Evolutionary conservation across 2,888 invertebrate genomes (phyloP).

Genomic region (Apotomis turbidana): DNA sequence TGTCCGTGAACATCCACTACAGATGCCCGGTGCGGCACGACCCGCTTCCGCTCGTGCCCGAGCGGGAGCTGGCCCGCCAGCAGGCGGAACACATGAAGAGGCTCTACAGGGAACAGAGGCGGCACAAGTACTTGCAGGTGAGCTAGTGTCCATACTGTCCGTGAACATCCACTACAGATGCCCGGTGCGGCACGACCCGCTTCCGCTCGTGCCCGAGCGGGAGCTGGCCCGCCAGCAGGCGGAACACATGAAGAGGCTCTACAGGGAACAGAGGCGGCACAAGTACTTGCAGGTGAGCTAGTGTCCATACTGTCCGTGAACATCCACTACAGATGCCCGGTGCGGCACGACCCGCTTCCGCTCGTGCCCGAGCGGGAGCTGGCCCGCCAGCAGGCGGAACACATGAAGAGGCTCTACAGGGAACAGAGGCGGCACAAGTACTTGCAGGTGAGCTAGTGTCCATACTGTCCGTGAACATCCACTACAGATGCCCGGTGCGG

Average conservation of each 20-base stretch:
- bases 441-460: slow-evolving; percentile 94
- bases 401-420: too few species aligned
- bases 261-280: too few species aligned
- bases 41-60: slow-evolving; percentile 92
- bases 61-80: slow-evolving; percentile 93
- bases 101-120: slow-evolving; percentile 94
- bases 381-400: too few species aligned
- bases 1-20: slow-evolving; percentile 94
- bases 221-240: too few species aligned
- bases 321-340: slow-evolving; percentile 3
- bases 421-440: too few species aligned
- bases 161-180: background rate
- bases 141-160: slow-evolving; percentile 59
- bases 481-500: background rate
- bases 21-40: slow-evolving; percentile 94
- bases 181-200: slow-evolving; percentile 93
- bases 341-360: too few species aligned
- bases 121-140: slow-evolving; percentile 96
- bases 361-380: too few species aligned
- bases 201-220: too few species aligned
- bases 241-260: too few species aligned
- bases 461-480: slow-evolving; percentile 13
- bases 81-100: slow-evolving; percentile 96
- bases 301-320: background rate
- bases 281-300: slow-evolving; percentile 89